Percentiles rank a stretch among this genome's conserved stretches.
These are phyloP conservation scores for Brachionus plicatilis DNA, from an alignment of 1,140 invertebrate genomes.

Conservation along the genomic window DNA sequence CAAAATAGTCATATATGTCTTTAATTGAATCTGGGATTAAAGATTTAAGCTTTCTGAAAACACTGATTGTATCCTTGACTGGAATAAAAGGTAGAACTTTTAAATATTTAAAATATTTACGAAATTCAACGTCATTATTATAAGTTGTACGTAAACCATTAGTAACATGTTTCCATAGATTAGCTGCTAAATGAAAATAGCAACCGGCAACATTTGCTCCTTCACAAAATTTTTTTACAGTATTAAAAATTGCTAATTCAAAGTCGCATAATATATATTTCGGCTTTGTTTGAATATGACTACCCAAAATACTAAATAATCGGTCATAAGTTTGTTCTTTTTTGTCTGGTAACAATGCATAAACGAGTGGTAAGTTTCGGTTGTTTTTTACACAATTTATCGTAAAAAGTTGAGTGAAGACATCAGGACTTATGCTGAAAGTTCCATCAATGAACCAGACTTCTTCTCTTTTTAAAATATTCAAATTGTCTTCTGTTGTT, in stretches of 20 bases:
- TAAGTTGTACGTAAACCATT: constrained; percentile 10
- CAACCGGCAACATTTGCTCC: not conserved
- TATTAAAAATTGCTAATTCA: not conserved
- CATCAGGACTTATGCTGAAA: not conserved
- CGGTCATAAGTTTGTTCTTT: not conserved
- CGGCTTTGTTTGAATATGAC: not conserved
- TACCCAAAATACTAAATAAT: constrained; percentile 7
- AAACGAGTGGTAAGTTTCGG: not conserved
- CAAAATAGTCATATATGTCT: too few species aligned
- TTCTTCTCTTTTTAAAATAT: not conserved
- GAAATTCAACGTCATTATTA: too few species aligned
- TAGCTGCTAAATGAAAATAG: not conserved
- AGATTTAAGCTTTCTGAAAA: too few species aligned
- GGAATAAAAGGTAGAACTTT: too few species aligned
- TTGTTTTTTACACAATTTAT: constrained; percentile 13
- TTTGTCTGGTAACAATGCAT: constrained; percentile 1
- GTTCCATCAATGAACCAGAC: constrained; percentile 2
- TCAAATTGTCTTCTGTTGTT: not conserved
- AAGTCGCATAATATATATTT: constrained; percentile 7
- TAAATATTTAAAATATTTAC: too few species aligned
- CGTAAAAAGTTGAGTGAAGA: not conserved
- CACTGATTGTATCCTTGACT: too few species aligned
- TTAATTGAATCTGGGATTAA: too few species aligned
- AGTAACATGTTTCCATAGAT: not conserved
- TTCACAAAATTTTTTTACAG: not conserved